Percentiles rank a stretch among this genome's conserved stretches.
Evolutionary conservation across 2,888 invertebrate species (phyloP).

Genomic region (Stenotaenia linearis): DNA sequence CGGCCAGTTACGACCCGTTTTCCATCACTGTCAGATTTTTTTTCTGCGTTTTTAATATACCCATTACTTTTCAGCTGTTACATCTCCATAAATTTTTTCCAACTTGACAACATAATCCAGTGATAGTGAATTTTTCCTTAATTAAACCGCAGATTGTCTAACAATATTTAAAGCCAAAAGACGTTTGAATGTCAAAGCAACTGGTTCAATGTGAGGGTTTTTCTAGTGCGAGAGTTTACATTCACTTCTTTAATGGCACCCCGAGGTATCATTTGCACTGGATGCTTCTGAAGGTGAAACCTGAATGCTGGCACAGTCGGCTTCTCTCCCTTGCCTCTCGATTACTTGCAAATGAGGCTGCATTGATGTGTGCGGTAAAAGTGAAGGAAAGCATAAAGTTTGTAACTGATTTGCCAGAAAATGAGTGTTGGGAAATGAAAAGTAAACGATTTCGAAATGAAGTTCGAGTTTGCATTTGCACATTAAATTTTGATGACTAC

Average conservation of each 20-base stretch:
- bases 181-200: neutral
- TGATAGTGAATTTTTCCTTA: neutral
- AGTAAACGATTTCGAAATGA: conserved; percentile 1
- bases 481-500: conserved; percentile 9
- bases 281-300: neutral
- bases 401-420: conserved; percentile 9
- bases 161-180: neutral
- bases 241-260: neutral
- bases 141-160: neutral
- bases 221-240: neutral
- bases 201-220: neutral
- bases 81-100: neutral
- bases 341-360: conserved; percentile 9
- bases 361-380: conserved; percentile 7
- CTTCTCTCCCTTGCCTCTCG: neutral
- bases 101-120: neutral
- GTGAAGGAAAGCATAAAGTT: conserved; percentile 5
- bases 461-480: neutral
- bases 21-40: neutral
- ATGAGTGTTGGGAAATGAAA: conserved; percentile 9
- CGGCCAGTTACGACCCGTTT: neutral
- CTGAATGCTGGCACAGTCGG: neutral
- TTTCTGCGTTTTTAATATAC: neutral
- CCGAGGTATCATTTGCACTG: neutral
- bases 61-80: conserved; percentile 3